Base-by-base conservation (phyloP, 2,113 vertebrate genomes). In the Grus americana region DNA sequence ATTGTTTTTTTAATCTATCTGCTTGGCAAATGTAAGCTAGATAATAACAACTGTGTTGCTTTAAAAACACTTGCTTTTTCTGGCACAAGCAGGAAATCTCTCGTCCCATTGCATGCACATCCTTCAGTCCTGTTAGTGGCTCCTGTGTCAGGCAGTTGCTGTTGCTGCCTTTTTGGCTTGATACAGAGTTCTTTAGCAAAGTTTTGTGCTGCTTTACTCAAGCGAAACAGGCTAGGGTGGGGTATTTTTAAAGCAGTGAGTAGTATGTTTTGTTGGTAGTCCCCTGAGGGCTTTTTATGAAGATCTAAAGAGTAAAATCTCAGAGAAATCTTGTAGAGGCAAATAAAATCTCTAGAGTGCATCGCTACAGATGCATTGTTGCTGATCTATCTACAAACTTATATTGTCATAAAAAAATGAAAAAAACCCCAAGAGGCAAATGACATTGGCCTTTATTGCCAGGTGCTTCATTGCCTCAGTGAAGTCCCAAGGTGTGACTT, bases 41-140 rank as follows among this genome's bases (percentile, higher is more conserved):
- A 15, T 46, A 32, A n/a, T 59, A 21, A 50, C 50, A 46, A 26
- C 18, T 11, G 44, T 38, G 22, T 54, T 50, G 17, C 21, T 36
- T 73, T 36, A 22, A 44, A 42, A 49, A 44, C 26, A 24, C 34
- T 10, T 1, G 9, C 24, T n/a, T 30, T 24, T 32, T 30, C 46
- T 61, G 38, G n/a, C 38, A 23, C 12, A 12, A 46, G 62, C 1
- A 2, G 47, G 11, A 49, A 26, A 46, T 36, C 42, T 71, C 27
- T 44, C 2, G 2, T 32, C 54, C 18, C 22, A 2, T 20, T 30
- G 38, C 6, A 11, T 29, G 21, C 12, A 5, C 2, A 1, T 47
- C 46, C 38, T 32, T 49, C 11, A 15, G 30, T 36, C 21, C 59
- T 10, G 7, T 5, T 11, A 5, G 46, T 8, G 24, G 21, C 38